Percentiles rank a stretch among this genome's conserved stretches.
Conservation (phyloP, 2,888 invertebrate species). For the Empis stercorea region DNA sequence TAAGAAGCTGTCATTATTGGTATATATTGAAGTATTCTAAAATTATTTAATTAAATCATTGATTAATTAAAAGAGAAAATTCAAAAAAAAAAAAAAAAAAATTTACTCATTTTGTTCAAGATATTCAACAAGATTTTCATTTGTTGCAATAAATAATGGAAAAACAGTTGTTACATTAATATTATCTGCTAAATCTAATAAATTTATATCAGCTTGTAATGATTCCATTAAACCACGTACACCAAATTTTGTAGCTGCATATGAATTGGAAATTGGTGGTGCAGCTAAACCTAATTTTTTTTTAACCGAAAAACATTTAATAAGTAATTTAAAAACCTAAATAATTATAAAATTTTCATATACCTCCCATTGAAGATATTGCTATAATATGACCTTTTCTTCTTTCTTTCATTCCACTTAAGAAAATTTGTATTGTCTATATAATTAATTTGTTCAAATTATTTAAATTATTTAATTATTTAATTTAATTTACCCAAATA, state of each 20-base stretch:
- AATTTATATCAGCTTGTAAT: constrained; percentile 31
- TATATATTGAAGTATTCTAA: not conserved
- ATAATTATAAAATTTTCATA: too few species aligned
- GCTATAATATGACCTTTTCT: constrained; percentile 37
- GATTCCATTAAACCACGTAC: constrained; percentile 37
- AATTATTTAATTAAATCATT: constrained; percentile 8
- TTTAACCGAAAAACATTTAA: too few species aligned
- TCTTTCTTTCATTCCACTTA: constrained; percentile 35
- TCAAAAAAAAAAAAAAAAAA: too few species aligned
- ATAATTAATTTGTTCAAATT: not conserved
- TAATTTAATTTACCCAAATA: constrained; percentile 28
- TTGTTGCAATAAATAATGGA: constrained; percentile 36
- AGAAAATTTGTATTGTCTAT: constrained; percentile 35
- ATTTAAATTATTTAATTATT: not conserved
- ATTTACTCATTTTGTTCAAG: constrained; percentile 30
- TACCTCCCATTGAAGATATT: constrained; percentile 35
- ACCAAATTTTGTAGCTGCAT: constrained; percentile 37
- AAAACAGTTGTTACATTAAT: constrained; percentile 32
- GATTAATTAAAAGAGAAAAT: too few species aligned
- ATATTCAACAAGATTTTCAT: constrained; percentile 29
- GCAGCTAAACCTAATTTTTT: constrained; percentile 1
- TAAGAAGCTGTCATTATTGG: not conserved
- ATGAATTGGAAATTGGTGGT: constrained; percentile 18
- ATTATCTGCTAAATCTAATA: constrained; percentile 28
- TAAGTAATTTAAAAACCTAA: too few species aligned